Evolutionary conservation across 2,888 invertebrate genomes (phyloP).

Genomic region (Rotaria macrura): DNA sequence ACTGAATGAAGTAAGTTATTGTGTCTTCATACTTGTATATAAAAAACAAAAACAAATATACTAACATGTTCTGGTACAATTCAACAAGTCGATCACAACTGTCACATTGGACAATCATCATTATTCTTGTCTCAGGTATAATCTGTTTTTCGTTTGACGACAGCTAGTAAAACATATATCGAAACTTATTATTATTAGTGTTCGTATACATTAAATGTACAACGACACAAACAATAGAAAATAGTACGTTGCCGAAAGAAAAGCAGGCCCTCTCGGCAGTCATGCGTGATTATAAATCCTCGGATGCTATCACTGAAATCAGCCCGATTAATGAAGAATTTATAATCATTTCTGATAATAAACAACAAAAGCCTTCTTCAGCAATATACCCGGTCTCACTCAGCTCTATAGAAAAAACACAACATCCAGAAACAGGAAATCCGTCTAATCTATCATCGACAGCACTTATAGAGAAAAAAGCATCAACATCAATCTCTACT

Average conservation of each 20-base stretch:
- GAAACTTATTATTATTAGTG: too few relatives aligned
- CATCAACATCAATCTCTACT: neutral
- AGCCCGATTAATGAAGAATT: neutral
- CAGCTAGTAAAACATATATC: too few relatives aligned
- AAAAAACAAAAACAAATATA: neutral
- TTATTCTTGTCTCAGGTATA: neutral
- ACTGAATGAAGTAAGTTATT: too few relatives aligned
- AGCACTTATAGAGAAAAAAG: neutral
- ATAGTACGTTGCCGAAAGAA: neutral
- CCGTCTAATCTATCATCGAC: neutral
- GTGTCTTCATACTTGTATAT: too few relatives aligned
- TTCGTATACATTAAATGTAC: neutral
- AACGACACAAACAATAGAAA: neutral
- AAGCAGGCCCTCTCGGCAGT: neutral
- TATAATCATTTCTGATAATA: neutral
- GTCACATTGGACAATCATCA: neutral
- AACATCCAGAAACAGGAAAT: neutral
- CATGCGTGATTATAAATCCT: neutral
- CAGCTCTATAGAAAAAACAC: neutral
- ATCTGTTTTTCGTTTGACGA: neutral
- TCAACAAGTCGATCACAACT: neutral
- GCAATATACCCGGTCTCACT: neutral
- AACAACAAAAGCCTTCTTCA: neutral
- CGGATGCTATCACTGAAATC: neutral
- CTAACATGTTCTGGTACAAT: neutral